phyloP scores from a whole-genome alignment of 2,888 invertebrate genomes.

The Drosophila limbata region DNA sequence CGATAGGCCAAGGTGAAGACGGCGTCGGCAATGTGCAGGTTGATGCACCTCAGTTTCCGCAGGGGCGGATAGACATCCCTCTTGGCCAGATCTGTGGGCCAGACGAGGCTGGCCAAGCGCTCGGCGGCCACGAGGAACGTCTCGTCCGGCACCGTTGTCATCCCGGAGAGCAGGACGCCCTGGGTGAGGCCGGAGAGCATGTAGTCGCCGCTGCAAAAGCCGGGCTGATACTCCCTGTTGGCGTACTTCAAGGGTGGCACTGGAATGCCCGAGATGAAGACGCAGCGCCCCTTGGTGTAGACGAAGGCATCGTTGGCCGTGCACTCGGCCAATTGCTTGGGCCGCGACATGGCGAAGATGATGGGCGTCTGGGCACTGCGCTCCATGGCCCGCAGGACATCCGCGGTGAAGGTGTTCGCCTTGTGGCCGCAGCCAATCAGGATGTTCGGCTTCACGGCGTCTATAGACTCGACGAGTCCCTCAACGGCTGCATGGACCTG shows the following conservation, averaged over 20 bases:
- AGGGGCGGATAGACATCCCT: slow-evolving; percentile 63
- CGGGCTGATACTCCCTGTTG: slow-evolving; percentile 64
- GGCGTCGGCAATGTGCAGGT: slow-evolving; percentile 51
- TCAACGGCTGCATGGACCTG: slow-evolving; percentile 18
- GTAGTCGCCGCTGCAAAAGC: slow-evolving; percentile 39
- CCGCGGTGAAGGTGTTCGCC: slow-evolving; percentile 45
- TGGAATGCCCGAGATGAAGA: slow-evolving; percentile 43
- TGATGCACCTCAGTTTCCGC: slow-evolving; percentile 53
- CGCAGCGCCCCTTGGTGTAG: slow-evolving; percentile 65
- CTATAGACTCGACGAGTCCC: slow-evolving; percentile 38
- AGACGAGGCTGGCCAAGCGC: slow-evolving; percentile 51
- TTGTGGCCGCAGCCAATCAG: slow-evolving; percentile 55
- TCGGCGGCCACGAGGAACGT: slow-evolving; percentile 63
- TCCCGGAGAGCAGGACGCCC: slow-evolving; percentile 62
- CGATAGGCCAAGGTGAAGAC: slow-evolving; percentile 59
- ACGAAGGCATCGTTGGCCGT: slow-evolving; percentile 60
- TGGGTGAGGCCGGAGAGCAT: slow-evolving; percentile 50
- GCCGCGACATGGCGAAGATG: slow-evolving; percentile 54
- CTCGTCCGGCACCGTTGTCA: slow-evolving; percentile 63
- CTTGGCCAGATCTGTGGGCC: slow-evolving; percentile 61
- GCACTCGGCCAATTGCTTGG: slow-evolving; percentile 40
- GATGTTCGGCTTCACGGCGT: slow-evolving; percentile 57
- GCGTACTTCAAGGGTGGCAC: slow-evolving; percentile 60
- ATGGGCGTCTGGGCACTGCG: slow-evolving; percentile 47
- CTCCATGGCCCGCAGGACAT: slow-evolving; percentile 66